Percentiles rank a stretch among this genome's conserved stretches.
phyloP scores from a whole-genome alignment of 2,113 vertebrate genomes.

The Prinia subflava region DNA sequence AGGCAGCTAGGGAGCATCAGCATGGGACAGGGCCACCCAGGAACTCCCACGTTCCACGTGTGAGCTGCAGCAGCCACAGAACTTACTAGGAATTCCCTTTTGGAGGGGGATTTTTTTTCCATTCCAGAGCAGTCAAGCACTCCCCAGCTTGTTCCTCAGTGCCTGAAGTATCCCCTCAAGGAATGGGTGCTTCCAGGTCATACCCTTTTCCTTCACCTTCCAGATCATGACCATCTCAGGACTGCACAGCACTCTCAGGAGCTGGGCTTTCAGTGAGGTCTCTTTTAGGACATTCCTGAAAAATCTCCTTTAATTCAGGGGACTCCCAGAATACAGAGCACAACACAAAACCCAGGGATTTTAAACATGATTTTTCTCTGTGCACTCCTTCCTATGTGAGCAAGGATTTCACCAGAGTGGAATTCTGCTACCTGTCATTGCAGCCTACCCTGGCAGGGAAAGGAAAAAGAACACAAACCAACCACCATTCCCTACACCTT shows the following conservation, averaged over 20 bases:
- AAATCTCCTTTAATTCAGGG: neutral
- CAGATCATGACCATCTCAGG: too few relatives aligned
- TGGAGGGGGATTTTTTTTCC: neutral
- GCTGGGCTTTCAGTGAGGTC: neutral
- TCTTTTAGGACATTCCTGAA: neutral
- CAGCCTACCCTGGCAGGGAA: neutral
- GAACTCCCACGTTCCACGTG: fast-evolving
- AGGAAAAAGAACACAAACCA: neutral
- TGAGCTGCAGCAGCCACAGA: fast-evolving
- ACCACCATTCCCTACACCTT: fast-evolving
- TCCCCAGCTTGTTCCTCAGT: neutral
- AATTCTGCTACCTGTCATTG: neutral
- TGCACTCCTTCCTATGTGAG: fast-evolving
- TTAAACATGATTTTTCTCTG: neutral
- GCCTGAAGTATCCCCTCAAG: neutral
- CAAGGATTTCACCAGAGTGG: neutral
- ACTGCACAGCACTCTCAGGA: neutral
- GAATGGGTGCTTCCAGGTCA: neutral
- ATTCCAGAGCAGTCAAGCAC: neutral
- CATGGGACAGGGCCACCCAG: fast-evolving
- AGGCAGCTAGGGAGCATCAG: neutral
- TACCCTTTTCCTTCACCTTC: neutral
- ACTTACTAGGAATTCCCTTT: neutral
- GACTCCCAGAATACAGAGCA: fast-evolving
- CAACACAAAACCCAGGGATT: neutral